Percentiles rank a stretch among this genome's conserved stretches.
Evolutionary conservation across 2,113 vertebrate species (phyloP).

Genomic region (Pachycephala philippinensis): DNA sequence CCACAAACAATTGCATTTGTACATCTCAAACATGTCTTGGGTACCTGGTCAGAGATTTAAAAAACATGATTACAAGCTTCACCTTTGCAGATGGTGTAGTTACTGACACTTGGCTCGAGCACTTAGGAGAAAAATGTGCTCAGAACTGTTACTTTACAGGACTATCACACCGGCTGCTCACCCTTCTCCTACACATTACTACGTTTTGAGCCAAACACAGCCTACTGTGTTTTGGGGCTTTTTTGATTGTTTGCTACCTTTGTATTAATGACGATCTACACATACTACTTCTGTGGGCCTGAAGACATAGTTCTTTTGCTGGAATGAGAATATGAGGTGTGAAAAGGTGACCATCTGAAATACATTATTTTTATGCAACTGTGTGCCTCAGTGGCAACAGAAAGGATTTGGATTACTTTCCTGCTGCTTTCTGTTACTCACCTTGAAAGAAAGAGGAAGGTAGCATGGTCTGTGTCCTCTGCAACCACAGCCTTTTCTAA

Average conservation of each 20-base stretch:
- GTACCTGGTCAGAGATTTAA: background rate
- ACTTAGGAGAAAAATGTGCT: background rate
- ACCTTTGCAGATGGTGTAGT: background rate
- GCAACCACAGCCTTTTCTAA: conserved; percentile 13
- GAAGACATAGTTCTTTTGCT: background rate
- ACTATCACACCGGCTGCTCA: background rate
- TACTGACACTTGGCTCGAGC: background rate
- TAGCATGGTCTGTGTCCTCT: background rate
- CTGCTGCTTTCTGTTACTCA: background rate
- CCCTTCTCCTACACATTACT: background rate
- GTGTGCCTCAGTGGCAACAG: background rate
- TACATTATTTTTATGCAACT: background rate
- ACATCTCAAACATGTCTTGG: background rate
- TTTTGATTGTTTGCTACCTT: background rate
- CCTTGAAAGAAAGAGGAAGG: background rate
- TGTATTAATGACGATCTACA: background rate
- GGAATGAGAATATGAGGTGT: background rate
- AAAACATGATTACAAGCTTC: background rate
- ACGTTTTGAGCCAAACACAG: background rate
- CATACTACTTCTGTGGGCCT: background rate
- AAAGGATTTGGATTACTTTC: background rate
- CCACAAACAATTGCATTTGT: background rate
- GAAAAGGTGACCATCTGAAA: background rate
- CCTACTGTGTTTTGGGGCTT: accelerated
- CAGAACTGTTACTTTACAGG: background rate